A percentile compares a stretch with the other conserved stretches of the same genome.
phyloP scores from a whole-genome alignment of 2,113 vertebrate species.

The Anseranas semipalmata region DNA sequence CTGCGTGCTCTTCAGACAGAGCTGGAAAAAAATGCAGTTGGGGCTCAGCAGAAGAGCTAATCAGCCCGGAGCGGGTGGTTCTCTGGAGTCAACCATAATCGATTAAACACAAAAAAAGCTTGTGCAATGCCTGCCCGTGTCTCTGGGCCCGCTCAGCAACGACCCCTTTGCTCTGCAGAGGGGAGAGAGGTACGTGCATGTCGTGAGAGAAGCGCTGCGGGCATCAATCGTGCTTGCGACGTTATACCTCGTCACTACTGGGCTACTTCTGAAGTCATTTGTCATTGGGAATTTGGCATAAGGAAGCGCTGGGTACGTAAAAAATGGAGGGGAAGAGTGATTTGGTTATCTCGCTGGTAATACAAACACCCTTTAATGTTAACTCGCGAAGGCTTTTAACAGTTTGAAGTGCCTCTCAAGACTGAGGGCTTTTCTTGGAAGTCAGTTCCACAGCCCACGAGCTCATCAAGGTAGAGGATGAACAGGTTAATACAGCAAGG shows the following conservation, averaged over 20 bases:
- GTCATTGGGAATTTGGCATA: accelerated
- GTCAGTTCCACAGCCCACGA: neutral
- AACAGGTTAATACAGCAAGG: too few species aligned
- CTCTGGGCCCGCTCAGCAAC: neutral
- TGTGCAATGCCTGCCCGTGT: neutral
- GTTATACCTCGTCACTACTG: neutral
- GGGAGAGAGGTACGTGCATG: neutral
- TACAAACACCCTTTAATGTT: neutral
- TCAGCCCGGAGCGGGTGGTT: neutral
- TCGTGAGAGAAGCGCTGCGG: neutral
- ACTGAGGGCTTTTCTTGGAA: neutral
- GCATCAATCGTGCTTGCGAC: neutral
- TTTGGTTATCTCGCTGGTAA: neutral
- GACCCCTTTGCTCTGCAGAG: neutral
- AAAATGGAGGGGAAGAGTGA: neutral
- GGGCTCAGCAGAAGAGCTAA: constrained; percentile 7
- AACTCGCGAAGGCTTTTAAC: neutral
- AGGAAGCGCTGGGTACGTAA: neutral
- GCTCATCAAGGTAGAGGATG: too few species aligned
- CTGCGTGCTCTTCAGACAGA: neutral
- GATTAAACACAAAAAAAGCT: neutral
- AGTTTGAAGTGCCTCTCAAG: neutral
- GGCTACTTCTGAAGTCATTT: neutral
- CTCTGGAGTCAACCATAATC: neutral
- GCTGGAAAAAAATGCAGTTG: neutral